phyloP scores from a whole-genome alignment of 2,113 vertebrate genomes.

The Recurvirostra avosetta region DNA sequence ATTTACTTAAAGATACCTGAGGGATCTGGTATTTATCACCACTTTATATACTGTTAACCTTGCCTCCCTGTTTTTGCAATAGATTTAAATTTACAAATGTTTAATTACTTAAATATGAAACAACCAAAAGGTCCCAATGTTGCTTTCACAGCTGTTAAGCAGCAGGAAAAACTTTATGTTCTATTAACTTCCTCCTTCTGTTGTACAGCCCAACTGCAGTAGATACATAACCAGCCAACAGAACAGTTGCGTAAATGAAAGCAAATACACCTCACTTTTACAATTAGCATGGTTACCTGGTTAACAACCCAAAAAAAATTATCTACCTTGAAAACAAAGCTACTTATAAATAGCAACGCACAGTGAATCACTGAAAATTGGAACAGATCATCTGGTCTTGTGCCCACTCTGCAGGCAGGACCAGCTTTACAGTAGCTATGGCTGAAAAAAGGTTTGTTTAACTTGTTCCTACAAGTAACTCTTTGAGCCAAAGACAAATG shows the following conservation, averaged over 20 bases:
- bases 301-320: background rate
- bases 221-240: background rate
- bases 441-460: background rate
- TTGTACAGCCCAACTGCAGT: background rate
- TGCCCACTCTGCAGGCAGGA: background rate
- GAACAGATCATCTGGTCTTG: background rate
- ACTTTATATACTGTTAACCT: constrained; percentile 62
- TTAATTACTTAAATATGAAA: constrained; percentile 62
- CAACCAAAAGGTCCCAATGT: background rate
- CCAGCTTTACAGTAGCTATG: background rate
- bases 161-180: background rate
- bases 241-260: background rate
- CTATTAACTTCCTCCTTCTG: background rate
- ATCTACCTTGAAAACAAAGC: background rate
- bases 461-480: background rate
- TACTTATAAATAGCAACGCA: background rate
- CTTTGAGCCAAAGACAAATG: background rate
- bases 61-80: constrained; percentile 41
- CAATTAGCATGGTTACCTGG: background rate
- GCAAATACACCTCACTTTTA: background rate
- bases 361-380: background rate
- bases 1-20: constrained; percentile 72
- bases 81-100: constrained; percentile 60
- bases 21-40: constrained; percentile 73
- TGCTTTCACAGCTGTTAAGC: background rate